Evolutionary conservation across 2,113 vertebrate species (phyloP), one percentile per base, ranked within the genome.

Genomic region (Coreoperca whiteheadi): DNA sequence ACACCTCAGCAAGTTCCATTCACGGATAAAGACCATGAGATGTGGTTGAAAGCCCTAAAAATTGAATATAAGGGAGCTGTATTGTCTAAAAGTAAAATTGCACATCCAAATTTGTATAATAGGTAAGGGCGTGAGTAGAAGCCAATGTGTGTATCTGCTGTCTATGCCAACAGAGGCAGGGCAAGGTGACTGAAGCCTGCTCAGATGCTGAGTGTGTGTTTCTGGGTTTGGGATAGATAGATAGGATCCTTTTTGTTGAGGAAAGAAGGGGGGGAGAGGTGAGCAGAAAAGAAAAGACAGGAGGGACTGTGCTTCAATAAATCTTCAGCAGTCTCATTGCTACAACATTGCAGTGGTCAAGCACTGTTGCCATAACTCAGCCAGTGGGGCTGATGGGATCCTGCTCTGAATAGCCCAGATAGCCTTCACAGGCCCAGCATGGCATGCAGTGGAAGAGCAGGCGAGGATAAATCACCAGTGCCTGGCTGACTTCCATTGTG

Each of bases 281-380:
- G 78, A 82, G 75, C 79, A 81, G 86, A 67, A 57, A 82, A 89
- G 86, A 89, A 91, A 79, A 88, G 77, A 82, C 77, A 82, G 77
- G 78, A 70, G 77, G 74, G 75, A 73, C 54, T 65, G 66, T 68
- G 79, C 87, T 84, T 92, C 81, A 86, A 94, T 94, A 94, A 93
- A 94, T 94, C 88, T 85, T 66, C 64, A 71, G 60, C 77, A 28
- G 51, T 83, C 92, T 93, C 85, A 86, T 86, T 91, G 94, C 90
- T 94, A 91, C 92, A 93, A 88, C 89, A 89, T 85, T 79, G 85
- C 87, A 63, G 86, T 85, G 79, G 89, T 90, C 91, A 69, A 72
- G 68, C 70, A 59, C 54, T 79, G 90, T 87, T 79, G n/a, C 92
- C 79, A 91, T 95, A 93, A 94, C 72, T 94, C 94, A 95, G 85